phyloP scores from a whole-genome alignment of 2,888 invertebrate species.

The Nymphalis c-album region DNA sequence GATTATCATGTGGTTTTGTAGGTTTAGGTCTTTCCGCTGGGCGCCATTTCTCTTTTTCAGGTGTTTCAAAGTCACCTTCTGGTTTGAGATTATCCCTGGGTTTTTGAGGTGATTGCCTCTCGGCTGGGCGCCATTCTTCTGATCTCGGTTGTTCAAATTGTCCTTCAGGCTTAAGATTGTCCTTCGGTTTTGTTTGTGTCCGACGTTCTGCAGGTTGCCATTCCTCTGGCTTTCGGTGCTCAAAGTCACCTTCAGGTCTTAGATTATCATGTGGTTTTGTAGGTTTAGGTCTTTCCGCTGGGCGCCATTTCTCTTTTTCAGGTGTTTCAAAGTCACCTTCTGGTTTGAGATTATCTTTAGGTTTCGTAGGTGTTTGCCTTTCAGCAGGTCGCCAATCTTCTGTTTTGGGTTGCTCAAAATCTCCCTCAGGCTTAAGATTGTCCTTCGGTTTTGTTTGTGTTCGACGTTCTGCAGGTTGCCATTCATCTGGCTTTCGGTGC shows the following conservation, averaged over 20 bases:
- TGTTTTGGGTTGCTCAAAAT: conserved; percentile 84
- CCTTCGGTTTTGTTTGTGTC: conserved; percentile 49
- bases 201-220: conserved; percentile 56
- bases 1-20: conserved; percentile 59
- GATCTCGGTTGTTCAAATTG: conserved; percentile 63
- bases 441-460: conserved; percentile 68
- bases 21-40: conserved; percentile 55
- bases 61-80: conserved; percentile 73
- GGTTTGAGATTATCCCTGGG: conserved; percentile 69
- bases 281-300: conserved; percentile 75
- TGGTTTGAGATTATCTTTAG: conserved; percentile 75
- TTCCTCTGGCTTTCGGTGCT: conserved; percentile 54
- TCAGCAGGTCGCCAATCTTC: conserved; percentile 64
- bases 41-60: conserved; percentile 54
- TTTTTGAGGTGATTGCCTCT: conserved; percentile 55
- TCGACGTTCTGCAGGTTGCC: conserved; percentile 63
- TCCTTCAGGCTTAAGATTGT: conserved; percentile 77
- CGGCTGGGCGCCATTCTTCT: conserved; percentile 67
- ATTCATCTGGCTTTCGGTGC: conserved; percentile 60
- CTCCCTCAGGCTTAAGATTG: conserved; percentile 79
- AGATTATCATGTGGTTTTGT: conserved; percentile 79
- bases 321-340: conserved; percentile 80
- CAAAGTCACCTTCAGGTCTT: conserved; percentile 74
- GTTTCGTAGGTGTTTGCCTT: conserved; percentile 51
- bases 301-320: conserved; percentile 64